Percentiles rank a stretch among this genome's conserved stretches.
These are phyloP conservation scores for Drosophila kanekoi DNA, from an alignment of 2,888 invertebrate genomes.

Conservation along the genomic window DNA sequence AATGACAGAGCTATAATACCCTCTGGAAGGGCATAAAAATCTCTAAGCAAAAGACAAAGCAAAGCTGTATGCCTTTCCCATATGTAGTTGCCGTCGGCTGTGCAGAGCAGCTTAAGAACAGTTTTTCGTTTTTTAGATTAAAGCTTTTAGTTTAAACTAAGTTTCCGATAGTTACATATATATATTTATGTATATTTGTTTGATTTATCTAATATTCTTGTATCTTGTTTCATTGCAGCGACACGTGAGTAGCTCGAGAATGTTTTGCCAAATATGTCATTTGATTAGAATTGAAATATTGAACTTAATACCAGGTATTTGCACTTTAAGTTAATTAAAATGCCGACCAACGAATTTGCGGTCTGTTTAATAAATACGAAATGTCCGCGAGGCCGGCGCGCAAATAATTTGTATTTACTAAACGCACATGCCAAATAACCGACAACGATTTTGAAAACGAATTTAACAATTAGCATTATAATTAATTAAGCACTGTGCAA, in stretches of 20 bases:
- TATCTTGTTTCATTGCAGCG: conserved; percentile 68
- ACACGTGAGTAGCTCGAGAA: conserved; percentile 74
- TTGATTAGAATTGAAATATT: conserved; percentile 12
- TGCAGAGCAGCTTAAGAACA: too few species aligned
- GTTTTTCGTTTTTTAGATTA: too few species aligned
- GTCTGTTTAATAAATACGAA: conserved; percentile 2
- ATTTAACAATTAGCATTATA: conserved; percentile 26
- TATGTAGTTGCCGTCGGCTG: too few species aligned
- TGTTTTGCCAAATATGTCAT: conserved; percentile 17
- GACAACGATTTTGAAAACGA: conserved; percentile 6
- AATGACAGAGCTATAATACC: too few species aligned
- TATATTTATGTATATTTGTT: neutral
- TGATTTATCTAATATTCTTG: conserved; percentile 8
- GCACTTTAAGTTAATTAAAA: conserved; percentile 12
- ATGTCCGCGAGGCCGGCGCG: neutral
- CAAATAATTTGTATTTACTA: conserved; percentile 8
- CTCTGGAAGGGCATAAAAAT: too few species aligned
- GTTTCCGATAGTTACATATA: too few species aligned
- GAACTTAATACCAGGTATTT: conserved; percentile 36
- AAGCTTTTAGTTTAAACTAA: too few species aligned
- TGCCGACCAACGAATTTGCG: conserved; percentile 3
- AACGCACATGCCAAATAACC: conserved; percentile 11
- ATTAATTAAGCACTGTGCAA: conserved; percentile 37
- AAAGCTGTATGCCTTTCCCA: too few species aligned
- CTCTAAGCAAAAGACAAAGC: too few species aligned